phyloP scores from a whole-genome alignment of 2,888 invertebrate genomes.

The Odontocerum albicorne region DNA sequence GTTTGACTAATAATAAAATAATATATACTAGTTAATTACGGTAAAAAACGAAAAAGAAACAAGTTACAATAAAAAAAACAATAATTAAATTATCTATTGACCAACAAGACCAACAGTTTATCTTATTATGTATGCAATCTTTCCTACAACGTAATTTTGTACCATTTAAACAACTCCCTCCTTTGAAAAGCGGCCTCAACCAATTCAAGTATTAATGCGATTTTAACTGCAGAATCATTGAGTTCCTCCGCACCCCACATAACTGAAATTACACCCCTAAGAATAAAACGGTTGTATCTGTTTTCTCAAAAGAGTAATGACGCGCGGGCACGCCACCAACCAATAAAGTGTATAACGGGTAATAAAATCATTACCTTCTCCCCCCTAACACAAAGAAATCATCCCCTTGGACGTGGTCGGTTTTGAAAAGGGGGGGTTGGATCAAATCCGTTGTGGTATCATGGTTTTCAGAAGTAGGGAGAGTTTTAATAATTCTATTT shows the following conservation, averaged over 20 bases:
- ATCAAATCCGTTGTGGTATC: slow-evolving; percentile 8
- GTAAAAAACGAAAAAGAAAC: too few species aligned
- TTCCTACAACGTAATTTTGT: too few species aligned
- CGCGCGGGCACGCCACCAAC: slow-evolving; percentile 15
- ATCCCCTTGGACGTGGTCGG: not conserved
- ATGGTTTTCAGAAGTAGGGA: too few species aligned
- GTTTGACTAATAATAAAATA: too few species aligned
- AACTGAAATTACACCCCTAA: not conserved
- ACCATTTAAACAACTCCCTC: too few species aligned
- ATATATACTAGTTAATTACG: too few species aligned
- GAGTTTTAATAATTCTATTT: too few species aligned
- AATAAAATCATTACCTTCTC: slow-evolving; percentile 22
- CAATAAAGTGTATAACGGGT: slow-evolving; percentile 18
- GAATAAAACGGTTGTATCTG: slow-evolving; percentile 18
- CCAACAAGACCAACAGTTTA: too few species aligned
- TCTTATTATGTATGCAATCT: too few species aligned
- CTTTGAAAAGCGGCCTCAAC: too few species aligned
- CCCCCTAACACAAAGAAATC: not conserved
- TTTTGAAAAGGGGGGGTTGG: not conserved
- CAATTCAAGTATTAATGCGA: slow-evolving; percentile 13
- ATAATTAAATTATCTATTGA: too few species aligned
- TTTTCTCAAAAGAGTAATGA: slow-evolving; percentile 9
- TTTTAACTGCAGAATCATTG: slow-evolving; percentile 23
- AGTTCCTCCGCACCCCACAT: slow-evolving; percentile 2
- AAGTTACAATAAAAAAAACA: too few species aligned